Percentiles rank a stretch among this genome's conserved stretches.
phyloP scores from a whole-genome alignment of 2,888 invertebrate genomes.

The Phytoseiulus persimilis region DNA sequence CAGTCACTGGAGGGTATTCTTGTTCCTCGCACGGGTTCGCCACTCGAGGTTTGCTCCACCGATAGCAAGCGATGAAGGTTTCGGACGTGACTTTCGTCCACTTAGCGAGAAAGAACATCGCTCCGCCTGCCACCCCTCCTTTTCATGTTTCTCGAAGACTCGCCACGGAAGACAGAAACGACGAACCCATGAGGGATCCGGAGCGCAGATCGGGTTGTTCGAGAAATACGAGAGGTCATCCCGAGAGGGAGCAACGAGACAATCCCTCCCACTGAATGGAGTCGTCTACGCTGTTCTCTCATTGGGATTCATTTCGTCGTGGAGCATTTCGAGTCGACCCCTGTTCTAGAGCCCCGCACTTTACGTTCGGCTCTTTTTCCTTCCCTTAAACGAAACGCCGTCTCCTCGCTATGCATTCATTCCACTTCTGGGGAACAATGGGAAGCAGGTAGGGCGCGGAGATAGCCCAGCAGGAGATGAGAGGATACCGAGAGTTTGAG shows the following conservation, averaged over 20 bases:
- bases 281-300: neutral
- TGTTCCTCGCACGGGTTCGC: neutral
- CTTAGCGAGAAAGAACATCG: neutral
- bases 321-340: neutral
- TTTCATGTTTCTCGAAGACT: neutral
- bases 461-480: neutral
- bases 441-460: neutral
- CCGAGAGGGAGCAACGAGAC: neutral
- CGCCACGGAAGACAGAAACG: neutral
- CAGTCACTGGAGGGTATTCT: neutral
- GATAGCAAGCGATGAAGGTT: neutral
- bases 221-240: constrained; percentile 5
- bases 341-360: neutral
- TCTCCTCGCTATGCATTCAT: neutral
- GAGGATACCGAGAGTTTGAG: neutral
- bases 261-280: neutral
- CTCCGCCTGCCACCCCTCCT: neutral
- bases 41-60: neutral
- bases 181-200: neutral
- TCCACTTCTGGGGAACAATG: neutral
- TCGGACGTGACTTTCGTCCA: constrained; percentile 5
- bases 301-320: neutral
- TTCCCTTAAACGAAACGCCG: neutral
- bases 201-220: neutral
- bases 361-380: neutral